Evolutionary conservation across 2,888 invertebrate genomes (phyloP), one percentile per base, ranked within the genome.

Genomic region (Drosophila tripunctata): DNA sequence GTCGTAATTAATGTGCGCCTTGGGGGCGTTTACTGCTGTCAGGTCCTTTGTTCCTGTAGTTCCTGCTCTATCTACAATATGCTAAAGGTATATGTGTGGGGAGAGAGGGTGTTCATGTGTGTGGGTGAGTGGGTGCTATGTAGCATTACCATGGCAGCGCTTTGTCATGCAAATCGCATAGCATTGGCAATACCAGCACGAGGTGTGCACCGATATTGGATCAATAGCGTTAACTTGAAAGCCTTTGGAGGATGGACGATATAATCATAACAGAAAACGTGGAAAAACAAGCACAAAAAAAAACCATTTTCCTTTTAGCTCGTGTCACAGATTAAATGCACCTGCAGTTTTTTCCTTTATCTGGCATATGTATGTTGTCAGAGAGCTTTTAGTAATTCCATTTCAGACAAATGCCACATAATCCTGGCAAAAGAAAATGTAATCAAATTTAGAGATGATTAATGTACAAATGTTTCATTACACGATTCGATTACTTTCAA

Each of bases 1-100:
- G 82, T 87, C 74, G 84, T 86, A 83, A 83, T 83, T 83, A 83
- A 83, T 87, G 87, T 66, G 80, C 64, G 71, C 83, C 84, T 76
- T 45, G 75, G 77, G 83, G 85, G 78, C 87, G 82, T 81, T 87
- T 71, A 60, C 67, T 43, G 63, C 45, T 74, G 64, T 47, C 80
- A 64, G 43, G 63, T 70, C 67, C 78, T 68, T 48, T 48, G 48
- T 52, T 65, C 67, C 78, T 68, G 45, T 41, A 48, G 43, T 62
- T 77, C 65, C 67, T 67, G 55, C 51, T 35, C 44, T 52, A 33
- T 40, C 14, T 43, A 19, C 36, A 17, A 30, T 47, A 10, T 44
- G 35, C 3, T 10, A 27, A 4, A 4, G 19, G 54, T 47, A 8
- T 44, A 33, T 21, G 6, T 54, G 36, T 50, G 33, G 44, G 33